Conservation (phyloP, 2,113 vertebrate species). For the Zosterops lateralis region DNA sequence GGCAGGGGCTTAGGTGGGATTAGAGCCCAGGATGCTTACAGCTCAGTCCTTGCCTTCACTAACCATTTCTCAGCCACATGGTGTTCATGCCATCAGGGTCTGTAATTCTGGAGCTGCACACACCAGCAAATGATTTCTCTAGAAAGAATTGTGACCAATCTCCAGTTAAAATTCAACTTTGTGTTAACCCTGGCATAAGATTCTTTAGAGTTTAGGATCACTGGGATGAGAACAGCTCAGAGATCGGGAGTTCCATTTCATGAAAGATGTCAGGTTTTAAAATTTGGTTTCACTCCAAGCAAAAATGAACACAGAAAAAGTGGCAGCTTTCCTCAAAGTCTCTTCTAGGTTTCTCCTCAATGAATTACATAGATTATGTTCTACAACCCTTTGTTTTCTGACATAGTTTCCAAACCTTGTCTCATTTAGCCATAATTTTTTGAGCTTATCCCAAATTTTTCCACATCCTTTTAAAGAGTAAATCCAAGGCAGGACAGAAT, state of each 20-base stretch:
- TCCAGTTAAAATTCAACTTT: slow-evolving; percentile 10
- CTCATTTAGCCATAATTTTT: background rate
- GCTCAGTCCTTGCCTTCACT: background rate
- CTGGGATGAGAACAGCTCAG: background rate
- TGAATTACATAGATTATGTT: background rate
- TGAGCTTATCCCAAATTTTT: background rate
- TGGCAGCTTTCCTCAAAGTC: background rate
- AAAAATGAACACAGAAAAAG: background rate
- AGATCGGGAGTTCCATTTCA: slow-evolving; percentile 2
- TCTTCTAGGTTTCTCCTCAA: background rate
- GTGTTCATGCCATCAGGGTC: background rate
- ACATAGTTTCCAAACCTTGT: background rate
- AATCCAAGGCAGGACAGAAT: background rate
- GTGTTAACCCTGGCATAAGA: slow-evolving; percentile 19
- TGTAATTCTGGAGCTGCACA: background rate
- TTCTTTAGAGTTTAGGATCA: background rate
- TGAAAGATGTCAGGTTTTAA: slow-evolving; percentile 3
- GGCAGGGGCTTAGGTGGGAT: slow-evolving; percentile 43
- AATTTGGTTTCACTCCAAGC: background rate
- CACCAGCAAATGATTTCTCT: slow-evolving; percentile 4
- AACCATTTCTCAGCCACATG: background rate
- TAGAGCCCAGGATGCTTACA: slow-evolving; percentile 29
- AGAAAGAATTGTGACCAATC: slow-evolving; percentile 10
- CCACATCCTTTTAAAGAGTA: background rate
- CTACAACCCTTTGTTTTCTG: background rate